Evolutionary conservation across 2,113 vertebrate species (phyloP), one percentile per base, ranked within the genome.

Genomic region (Hippocampus guttulatus): DNA sequence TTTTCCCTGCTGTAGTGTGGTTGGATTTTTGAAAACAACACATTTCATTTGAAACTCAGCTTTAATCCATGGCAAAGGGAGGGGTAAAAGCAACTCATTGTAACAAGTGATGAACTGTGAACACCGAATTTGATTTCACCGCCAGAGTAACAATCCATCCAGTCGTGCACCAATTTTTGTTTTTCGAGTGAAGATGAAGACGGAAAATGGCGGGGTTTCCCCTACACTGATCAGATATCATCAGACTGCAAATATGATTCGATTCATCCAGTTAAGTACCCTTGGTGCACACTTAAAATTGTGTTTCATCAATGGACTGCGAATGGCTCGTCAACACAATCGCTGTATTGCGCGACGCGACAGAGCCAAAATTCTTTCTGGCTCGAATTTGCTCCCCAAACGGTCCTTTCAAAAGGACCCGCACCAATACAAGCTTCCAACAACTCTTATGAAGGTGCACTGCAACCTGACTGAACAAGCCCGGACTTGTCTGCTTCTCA

Each of bases 401-500:
- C 3, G 63, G 7, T n/a, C 52, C 21, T 23, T 55, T 38, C 27
- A 21, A 62, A 62, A 62, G 60, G 4, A 33, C 30, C 7, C 21
- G 20, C n/a, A 51, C 45, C 40, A 73, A 73, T 2, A 70, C 74
- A 78, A 57, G 61, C 67, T 71, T 64, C 70, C 70, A 33, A 72
- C 74, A 75, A 81, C 74, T 83, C 84, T 65, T 75, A 49, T 74
- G 68, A 69, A 58, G 70, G 49, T 49, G 68, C 52, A 8, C 21
- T n/a, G 52, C n/a, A 74, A 73, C 70, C 41, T 71, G 69, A 45
- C 45, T 40, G 67, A 79, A 81, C 78, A 76, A 54, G 90, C 81
- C 84, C n/a, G 82, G 86, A 66, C 90, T 86, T 88, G 88, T 81
- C 75, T 73, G 75, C 60, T 58, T 27, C 68, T 74, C 76, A 79